Evolutionary conservation across 2,888 invertebrate genomes (phyloP).

Genomic region (Eustalomyia histrio): DNA sequence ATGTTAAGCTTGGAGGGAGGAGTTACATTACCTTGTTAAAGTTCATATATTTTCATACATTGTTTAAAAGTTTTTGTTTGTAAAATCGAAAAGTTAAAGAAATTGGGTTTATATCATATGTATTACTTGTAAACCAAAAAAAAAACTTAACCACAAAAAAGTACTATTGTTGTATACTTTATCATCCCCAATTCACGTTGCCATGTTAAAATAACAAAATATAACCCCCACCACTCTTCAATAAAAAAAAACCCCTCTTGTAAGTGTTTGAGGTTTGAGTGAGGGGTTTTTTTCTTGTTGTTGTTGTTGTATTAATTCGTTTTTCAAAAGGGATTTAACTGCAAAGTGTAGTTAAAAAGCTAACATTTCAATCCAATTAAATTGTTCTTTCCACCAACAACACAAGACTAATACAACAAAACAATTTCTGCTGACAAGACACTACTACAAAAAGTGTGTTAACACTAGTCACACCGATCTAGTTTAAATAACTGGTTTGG

Average conservation of each 20-base stretch:
- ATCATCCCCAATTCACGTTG: conserved; percentile 35
- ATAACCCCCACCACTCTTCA: neutral
- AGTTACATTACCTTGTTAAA: too few species aligned
- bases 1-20: too few species aligned
- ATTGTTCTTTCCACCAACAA: conserved; percentile 58
- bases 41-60: too few species aligned
- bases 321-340: conserved; percentile 46
- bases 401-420: conserved; percentile 33
- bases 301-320: neutral
- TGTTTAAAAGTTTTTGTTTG: too few species aligned
- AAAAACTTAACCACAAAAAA: neutral
- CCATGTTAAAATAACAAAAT: conserved; percentile 43
- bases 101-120: too few species aligned
- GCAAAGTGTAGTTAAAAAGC: conserved; percentile 63
- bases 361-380: conserved; percentile 65
- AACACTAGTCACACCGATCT: too few species aligned
- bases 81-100: too few species aligned
- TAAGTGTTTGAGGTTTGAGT: conserved; percentile 8
- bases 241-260: conserved; percentile 1
- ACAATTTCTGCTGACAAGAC: conserved; percentile 55
- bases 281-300: conserved; percentile 11
- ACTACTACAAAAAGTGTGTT: conserved; percentile 14
- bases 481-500: too few species aligned
- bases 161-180: neutral
- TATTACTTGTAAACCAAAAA: neutral